Base-by-base conservation (phyloP, 2,113 vertebrate species). In the Procavia capensis region DNA sequence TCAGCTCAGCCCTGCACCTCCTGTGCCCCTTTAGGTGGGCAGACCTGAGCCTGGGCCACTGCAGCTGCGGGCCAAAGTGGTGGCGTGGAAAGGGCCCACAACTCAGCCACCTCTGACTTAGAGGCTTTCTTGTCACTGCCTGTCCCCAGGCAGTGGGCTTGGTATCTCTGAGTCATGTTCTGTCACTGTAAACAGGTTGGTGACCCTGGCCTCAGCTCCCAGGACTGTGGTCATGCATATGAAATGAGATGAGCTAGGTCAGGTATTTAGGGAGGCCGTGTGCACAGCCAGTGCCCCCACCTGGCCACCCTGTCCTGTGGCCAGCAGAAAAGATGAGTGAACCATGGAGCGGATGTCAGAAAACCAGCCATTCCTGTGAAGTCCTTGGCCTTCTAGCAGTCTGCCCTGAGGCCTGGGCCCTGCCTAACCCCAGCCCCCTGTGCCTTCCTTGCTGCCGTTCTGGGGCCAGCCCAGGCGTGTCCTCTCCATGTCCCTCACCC, bases 401-500 rank as follows among this genome's bases (percentile, higher is more conserved):
- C 41, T 57, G 29, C 63, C 34, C 11, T 0, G 0, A 36, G 59
- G n/a, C 1, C 43, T 0, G 9, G 24, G 57, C 36, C 50, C 76
- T 2, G 36, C 41, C 72, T 25, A 59, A 2, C 6, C 11, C 80
- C 63, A 61, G 47, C 47, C 39, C 27, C 29, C n/a, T 16, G 16
- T 39, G 1, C 76, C 74, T 24, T 20, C 31, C 61, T 45, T 7
- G 10, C 63, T 66, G 63, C 63, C 22, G 19, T 45, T 78, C 41
- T 43, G 27, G 2, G 70, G 79, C 59, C 50, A 45, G 29, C 41
- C 16, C 0, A 5, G 78, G 61, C 1, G 3, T 8, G 16, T 57
- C n/a, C 90, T 75, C 91, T 95, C 47, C 92, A 41, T 22, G 43
- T 85, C 91, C 95, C 97, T 91, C 97, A 97, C 16, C 95, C 89